phyloP scores from a whole-genome alignment of 2,888 invertebrate genomes.

The Glyphotaelius pellucidus region DNA sequence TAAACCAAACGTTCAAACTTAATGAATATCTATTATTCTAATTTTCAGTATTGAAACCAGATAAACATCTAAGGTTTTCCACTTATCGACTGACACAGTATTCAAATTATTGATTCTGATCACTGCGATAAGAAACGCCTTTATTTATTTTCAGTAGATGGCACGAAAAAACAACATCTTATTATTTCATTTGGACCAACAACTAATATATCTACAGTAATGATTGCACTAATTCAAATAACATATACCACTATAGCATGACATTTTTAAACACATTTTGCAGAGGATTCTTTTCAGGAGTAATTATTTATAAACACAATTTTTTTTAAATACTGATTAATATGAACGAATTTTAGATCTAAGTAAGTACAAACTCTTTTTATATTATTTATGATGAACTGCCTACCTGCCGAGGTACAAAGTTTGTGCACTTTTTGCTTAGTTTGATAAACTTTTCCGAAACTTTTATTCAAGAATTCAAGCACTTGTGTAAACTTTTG shows the following conservation, averaged over 20 bases:
- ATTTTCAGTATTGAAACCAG: constrained; percentile 44
- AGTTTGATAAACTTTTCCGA: constrained; percentile 5
- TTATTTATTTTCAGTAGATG: constrained; percentile 32
- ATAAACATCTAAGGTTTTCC: constrained; percentile 17
- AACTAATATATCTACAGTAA: not conserved
- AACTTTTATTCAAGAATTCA: not conserved
- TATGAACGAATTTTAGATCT: not conserved
- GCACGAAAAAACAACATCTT: constrained; percentile 32
- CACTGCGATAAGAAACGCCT: constrained; percentile 7
- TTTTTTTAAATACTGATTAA: not conserved
- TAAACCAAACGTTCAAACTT: constrained; percentile 2
- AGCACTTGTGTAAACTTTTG: not conserved
- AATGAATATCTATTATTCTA: constrained; percentile 47
- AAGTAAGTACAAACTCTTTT: constrained; percentile 3
- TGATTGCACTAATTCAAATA: not conserved
- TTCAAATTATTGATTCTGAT: not conserved
- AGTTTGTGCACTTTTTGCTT: constrained; percentile 37
- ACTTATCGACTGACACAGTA: constrained; percentile 6
- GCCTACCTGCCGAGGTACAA: not conserved
- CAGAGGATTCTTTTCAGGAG: not conserved
- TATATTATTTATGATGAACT: not conserved
- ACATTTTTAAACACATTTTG: constrained; percentile 31
- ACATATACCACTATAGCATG: constrained; percentile 18
- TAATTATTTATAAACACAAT: not conserved
- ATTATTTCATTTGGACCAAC: constrained; percentile 7